Base-by-base conservation (phyloP, 1,140 invertebrate genomes). In the Drosophila auraria region DNA sequence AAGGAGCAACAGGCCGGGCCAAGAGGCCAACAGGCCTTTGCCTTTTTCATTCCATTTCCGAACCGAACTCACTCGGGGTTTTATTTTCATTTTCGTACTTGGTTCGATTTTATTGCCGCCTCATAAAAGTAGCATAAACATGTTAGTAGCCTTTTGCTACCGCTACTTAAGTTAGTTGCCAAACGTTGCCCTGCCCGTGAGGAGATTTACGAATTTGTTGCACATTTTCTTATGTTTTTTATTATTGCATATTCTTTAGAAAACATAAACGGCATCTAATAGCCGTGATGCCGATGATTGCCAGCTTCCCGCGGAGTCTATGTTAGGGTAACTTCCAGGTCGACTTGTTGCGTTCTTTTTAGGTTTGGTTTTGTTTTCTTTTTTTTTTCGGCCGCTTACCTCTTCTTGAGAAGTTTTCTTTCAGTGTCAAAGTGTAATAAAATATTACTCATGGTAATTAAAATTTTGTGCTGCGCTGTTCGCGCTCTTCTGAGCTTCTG, bases 341-440 rank as follows among this genome's bases (percentile, higher is more conserved):
- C 23, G 20, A 42, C 40, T 38, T 23, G 5, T 17, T 49, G 47
- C 8, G 6, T 47, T 64, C 25, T 30, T 30, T 30, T 57, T 20
- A 51, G 11, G 45, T 53, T 50, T n/a, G 20, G 47, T 42, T 44
- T 40, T 25, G 33, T 14, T 50, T 15, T 51, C 8, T 36, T 60
- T 50, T 23, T 49, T 60, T 51, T 63, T 15, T n/a, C 36, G 42
- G 30, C 8, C 3, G 30, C 30, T 2, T 33, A 33, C 60, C 45
- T 45, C 60, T 80, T 87, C 83, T 87, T 68, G 77, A 74, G 68
- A 80, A 87, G 81, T 90, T 90, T 90, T 86, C 87, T 80, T 90
- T 90, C 86, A 90, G 86, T 90, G 86, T 90, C 86, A 90, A 91
- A 90, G 86, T 90, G 86, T 90, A 90, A 90, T 90, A 90, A 90